phyloP scores from a whole-genome alignment of 2,888 invertebrate species.

The Sinopyrophorus schimmeli region DNA sequence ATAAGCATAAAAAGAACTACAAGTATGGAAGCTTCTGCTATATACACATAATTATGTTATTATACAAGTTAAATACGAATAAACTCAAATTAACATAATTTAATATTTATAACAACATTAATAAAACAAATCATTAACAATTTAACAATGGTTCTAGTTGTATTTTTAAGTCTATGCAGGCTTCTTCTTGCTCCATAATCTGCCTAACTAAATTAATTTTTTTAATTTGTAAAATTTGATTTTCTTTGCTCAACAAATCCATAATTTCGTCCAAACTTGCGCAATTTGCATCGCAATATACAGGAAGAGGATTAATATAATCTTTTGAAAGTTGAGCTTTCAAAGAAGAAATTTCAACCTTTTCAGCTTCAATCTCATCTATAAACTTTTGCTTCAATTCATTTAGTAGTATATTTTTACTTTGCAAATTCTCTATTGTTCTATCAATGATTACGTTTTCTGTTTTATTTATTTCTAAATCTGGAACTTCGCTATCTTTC shows the following conservation, averaged over 20 bases:
- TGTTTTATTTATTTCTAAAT: constrained; percentile 16
- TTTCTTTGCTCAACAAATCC: constrained; percentile 52
- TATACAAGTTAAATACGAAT: too few relatives aligned
- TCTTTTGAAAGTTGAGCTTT: constrained; percentile 37
- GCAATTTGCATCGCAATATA: constrained; percentile 33
- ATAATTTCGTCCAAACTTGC: constrained; percentile 49
- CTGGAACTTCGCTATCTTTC: constrained; percentile 18
- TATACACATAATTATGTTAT: too few relatives aligned
- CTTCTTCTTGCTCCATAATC: constrained; percentile 54
- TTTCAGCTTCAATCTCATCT: constrained; percentile 72
- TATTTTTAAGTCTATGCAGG: constrained; percentile 52
- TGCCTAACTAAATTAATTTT: constrained; percentile 54
- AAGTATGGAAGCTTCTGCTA: too few relatives aligned
- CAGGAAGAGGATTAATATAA: constrained; percentile 9
- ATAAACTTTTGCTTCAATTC: constrained; percentile 70
- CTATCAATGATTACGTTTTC: constrained; percentile 33
- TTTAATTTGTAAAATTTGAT: constrained; percentile 55
- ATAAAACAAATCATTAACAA: too few relatives aligned
- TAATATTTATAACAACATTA: too few relatives aligned
- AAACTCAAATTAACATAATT: too few relatives aligned
- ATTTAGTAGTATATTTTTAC: constrained; percentile 69
- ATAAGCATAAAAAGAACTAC: too few relatives aligned
- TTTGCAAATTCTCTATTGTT: constrained; percentile 60
- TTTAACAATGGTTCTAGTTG: too few relatives aligned
- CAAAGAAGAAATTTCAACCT: constrained; percentile 64